These are phyloP conservation scores for Dendrolimus pini DNA, from an alignment of 2,888 invertebrate species.

Conservation along the genomic window DNA sequence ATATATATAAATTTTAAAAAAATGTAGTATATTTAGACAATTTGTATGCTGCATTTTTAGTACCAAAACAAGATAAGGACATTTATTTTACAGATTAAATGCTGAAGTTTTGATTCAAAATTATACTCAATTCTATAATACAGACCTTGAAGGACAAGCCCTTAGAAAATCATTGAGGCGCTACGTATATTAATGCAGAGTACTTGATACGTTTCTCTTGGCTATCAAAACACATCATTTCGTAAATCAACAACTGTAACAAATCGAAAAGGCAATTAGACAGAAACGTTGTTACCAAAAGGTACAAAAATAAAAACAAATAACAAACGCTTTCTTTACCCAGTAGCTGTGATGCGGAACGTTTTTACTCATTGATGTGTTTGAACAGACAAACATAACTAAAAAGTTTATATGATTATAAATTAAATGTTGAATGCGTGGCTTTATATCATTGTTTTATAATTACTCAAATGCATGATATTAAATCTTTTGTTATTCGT, in stretches of 20 bases:
- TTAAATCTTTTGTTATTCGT: conserved; percentile 1
- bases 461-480: neutral
- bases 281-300: neutral
- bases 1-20: no score
- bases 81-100: no score
- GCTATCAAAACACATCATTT: conserved; percentile 1
- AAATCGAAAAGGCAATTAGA: neutral
- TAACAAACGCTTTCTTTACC: neutral
- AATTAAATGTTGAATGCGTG: neutral
- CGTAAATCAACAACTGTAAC: neutral
- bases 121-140: no score
- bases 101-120: no score
- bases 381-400: neutral
- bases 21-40: no score
- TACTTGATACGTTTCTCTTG: neutral
- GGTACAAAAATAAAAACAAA: neutral
- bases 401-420: neutral
- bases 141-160: no score
- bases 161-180: no score
- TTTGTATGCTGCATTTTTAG: no score
- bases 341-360: neutral
- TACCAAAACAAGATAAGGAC: no score
- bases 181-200: no score
- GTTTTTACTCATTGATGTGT: neutral
- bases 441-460: neutral